These are phyloP conservation scores for Alligator mississippiensis DNA, from an alignment of 2,113 vertebrate genomes.

Conservation along the genomic window DNA sequence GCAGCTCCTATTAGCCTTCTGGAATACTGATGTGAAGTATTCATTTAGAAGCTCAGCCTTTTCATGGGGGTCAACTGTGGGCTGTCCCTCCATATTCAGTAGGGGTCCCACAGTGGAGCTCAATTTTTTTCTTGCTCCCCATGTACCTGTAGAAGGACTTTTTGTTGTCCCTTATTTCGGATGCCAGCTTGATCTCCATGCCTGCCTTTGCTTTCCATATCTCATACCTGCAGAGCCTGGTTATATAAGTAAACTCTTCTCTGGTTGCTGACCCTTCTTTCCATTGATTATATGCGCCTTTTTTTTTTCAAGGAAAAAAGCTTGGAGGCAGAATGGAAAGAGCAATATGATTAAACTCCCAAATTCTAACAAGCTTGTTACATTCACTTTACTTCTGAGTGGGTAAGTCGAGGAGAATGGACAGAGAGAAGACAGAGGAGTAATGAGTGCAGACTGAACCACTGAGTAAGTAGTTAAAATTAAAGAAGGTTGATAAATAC, in stretches of 20 bases:
- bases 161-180: not conserved
- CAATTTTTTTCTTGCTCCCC: not conserved
- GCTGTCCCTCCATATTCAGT: not conserved
- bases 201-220: not conserved
- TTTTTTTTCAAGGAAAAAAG: too few species aligned
- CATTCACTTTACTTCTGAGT: not conserved
- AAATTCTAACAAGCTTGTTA: not conserved
- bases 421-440: too few species aligned
- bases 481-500: too few species aligned
- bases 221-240: not conserved
- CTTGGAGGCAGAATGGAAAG: not conserved
- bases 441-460: too few species aligned
- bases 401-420: too few species aligned
- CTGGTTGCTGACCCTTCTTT: not conserved
- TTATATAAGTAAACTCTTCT: not conserved
- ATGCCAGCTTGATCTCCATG: not conserved
- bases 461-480: too few species aligned
- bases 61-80: accelerated
- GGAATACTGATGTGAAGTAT: not conserved
- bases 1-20: too few species aligned
- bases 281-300: accelerated
- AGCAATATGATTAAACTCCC: not conserved
- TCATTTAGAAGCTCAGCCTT: not conserved
- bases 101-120: not conserved
- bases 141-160: not conserved